Conservation (phyloP, 2,113 vertebrate genomes). For the Arenaria interpres region DNA sequence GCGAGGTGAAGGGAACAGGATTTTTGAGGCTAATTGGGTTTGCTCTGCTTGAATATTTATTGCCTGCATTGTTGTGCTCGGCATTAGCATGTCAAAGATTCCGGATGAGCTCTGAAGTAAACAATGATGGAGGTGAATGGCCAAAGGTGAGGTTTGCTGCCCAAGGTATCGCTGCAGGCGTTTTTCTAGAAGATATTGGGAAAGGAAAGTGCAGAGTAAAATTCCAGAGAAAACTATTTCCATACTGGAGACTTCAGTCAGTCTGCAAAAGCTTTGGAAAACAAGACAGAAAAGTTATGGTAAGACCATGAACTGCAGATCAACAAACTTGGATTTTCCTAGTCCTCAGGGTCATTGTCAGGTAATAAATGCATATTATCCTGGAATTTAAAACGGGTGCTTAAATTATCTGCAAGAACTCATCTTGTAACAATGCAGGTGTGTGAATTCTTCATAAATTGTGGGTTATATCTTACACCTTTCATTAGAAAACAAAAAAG, state of each 20-base stretch:
- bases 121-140: not conserved
- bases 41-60: not conserved
- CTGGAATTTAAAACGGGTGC: not conserved
- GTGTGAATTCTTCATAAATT: not conserved
- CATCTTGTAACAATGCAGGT: not conserved
- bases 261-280: not conserved
- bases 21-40: not conserved
- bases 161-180: not conserved
- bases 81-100: not conserved
- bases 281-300: not conserved
- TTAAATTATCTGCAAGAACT: not conserved
- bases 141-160: not conserved
- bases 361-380: not conserved
- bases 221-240: not conserved
- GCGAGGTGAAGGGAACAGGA: not conserved
- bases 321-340: conserved; percentile 4
- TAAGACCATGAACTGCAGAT: not conserved
- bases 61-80: not conserved
- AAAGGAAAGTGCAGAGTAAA: not conserved
- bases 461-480: not conserved
- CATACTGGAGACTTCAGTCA: not conserved
- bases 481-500: conserved; percentile 6
- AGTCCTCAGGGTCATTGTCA: not conserved
- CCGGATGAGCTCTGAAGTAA: not conserved
- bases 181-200: not conserved